Conservation (phyloP, 2,888 invertebrate species). For the Heliconius hortense region DNA sequence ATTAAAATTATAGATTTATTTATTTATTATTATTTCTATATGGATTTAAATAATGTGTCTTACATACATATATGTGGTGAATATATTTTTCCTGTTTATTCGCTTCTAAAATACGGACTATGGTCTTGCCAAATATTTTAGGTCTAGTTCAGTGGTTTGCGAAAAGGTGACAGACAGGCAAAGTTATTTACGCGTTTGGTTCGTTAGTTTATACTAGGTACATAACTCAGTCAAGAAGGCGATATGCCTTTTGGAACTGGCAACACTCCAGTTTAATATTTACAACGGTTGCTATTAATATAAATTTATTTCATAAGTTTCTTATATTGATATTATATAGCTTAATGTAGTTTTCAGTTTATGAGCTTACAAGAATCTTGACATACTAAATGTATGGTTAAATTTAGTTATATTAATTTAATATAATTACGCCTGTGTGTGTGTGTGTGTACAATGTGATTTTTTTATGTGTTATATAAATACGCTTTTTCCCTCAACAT, state of each 20-base stretch:
- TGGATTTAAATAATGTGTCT: too few species aligned
- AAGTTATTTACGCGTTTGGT: slow-evolving; percentile 15
- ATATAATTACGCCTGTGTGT: too few species aligned
- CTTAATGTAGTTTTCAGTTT: background rate
- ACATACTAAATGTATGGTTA: background rate
- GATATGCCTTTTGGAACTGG: background rate
- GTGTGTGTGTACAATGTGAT: too few species aligned
- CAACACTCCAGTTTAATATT: slow-evolving; percentile 21
- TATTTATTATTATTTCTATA: too few species aligned
- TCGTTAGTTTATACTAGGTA: background rate
- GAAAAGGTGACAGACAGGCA: slow-evolving; percentile 5
- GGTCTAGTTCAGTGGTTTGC: slow-evolving; percentile 11
- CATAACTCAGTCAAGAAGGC: slow-evolving; percentile 12
- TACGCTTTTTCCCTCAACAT: too few species aligned
- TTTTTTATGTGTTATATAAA: too few species aligned
- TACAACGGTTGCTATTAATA: slow-evolving; percentile 19
- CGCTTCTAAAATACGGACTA: too few species aligned
- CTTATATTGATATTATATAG: background rate
- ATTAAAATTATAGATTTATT: too few species aligned
- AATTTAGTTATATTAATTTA: too few species aligned
- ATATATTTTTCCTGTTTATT: too few species aligned
- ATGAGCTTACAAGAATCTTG: background rate
- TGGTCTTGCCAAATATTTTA: slow-evolving; percentile 11
- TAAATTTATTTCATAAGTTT: slow-evolving; percentile 13
- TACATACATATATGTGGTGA: too few species aligned